Evolutionary conservation across 2,888 invertebrate genomes (phyloP), one percentile per base, ranked within the genome.

Genomic region (Eugnorisma glareosa): DNA sequence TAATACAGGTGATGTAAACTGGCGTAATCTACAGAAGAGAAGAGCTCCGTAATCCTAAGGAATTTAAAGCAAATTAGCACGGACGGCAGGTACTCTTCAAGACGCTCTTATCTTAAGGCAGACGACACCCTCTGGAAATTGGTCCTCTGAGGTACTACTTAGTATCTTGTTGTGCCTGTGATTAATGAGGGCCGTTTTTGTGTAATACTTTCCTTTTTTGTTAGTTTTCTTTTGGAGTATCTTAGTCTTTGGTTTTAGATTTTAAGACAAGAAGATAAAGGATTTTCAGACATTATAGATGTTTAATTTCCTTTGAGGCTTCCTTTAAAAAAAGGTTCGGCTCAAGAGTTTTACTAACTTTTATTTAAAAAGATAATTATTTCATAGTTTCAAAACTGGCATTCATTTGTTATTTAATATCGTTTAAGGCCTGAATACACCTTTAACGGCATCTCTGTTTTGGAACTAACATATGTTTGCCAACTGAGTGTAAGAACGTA

Each of bases 11-110:
- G 69, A 63, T 57, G 24, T 28, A 71, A 77, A 73, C 80, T 79
- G 77, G 73, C 80, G 87, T 91, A 90, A 92, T 91, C 91, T 90
- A 82, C 81, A 82, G 79, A 79, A 75, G 83, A 84, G 86, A 70
- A 64, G 81, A 67, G 81, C 74, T 79, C 74, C 84, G 77, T 92
- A 93, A 93, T 92, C 92, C 92, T 84, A 64, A 80, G 86, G 90
- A 92, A 91, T 93, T 93, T 93, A 93, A 93, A 91, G 91, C 93
- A 92, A 93, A 93, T 93, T 93, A 93, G 92, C 90, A 83, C 88
- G 61, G 76, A 85, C 88, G 79, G 72, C n/a, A 40, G 79, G 89
- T 88, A 90, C 88, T 92, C 86, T 83, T 89, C 85, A 86, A 88
- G 85, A 74, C 72, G 67, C 84, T 84, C 89, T 91, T 91, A 91